Base-by-base conservation (phyloP, 2,113 vertebrate genomes). In the Platycercus adscitus region DNA sequence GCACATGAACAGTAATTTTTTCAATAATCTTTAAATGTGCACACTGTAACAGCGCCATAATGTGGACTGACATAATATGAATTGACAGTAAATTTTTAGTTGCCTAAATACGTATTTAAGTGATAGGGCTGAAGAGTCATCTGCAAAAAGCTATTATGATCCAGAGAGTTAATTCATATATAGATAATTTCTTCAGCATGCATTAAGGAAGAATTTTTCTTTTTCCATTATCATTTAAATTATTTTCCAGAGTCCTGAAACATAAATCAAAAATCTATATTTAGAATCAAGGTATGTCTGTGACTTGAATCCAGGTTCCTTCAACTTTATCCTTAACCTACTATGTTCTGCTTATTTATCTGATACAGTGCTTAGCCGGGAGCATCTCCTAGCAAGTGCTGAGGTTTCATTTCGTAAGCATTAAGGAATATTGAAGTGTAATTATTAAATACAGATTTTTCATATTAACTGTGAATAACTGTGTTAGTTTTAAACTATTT, bases 11-110 rank as follows among this genome's bases (percentile, higher is more conserved):
- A 91, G 73, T 93, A 89, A 88, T 95, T 88, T 95, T 94, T 96
- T 95, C 96, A 96, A 82, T 95, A 91, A 95, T 97, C 82, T 96
- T 93, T 95, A 95, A 89, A 82, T 95, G 84, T 93, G 80, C 89
- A 73, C 95, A 87, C 88, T 94, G 95, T 95, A 96, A 86, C 92
- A 95, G 94, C 26, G 33, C 95, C 71, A 88, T 96, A 93, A 91
- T 89, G 91, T 96, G 95, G 91, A 89, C 89, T 97, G 91, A 88
- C 93, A 94, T 84, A 92, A 95, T 94, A 91, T 77, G 96, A 97
- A 97, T 97, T 96, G 94, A 96, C 91, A 94, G 87, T 93, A 91
- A 92, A 82, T 96, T 96, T 96, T 95, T 92, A 93, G 92, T 97
- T 93, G 81, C 70, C 68, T 95, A 96, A 96, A 94, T 93, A 92